phyloP scores from a whole-genome alignment of 2,888 invertebrate species.

The Lycocerus yunnanus region DNA sequence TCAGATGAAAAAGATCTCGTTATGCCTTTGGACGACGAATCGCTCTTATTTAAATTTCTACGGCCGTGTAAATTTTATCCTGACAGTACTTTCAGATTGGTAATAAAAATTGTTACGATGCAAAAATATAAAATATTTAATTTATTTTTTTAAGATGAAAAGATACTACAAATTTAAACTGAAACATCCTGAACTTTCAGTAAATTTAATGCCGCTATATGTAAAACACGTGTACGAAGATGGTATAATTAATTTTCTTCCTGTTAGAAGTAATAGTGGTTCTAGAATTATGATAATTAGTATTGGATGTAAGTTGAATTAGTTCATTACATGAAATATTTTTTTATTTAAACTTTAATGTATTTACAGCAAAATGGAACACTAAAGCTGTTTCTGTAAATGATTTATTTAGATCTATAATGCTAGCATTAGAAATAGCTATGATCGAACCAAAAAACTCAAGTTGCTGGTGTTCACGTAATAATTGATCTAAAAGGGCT shows the following conservation, averaged over 20 bases:
- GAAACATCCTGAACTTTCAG: conserved; percentile 66
- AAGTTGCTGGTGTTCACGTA: conserved; percentile 75
- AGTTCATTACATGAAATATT: background rate
- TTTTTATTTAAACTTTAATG: background rate
- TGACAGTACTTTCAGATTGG: conserved; percentile 76
- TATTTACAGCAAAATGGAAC: conserved; percentile 73
- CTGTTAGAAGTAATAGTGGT: conserved; percentile 69
- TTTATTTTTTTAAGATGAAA: conserved; percentile 62
- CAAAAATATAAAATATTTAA: background rate
- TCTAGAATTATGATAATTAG: conserved; percentile 72
- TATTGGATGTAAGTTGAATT: conserved; percentile 65
- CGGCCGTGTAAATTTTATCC: conserved; percentile 87
- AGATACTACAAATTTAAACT: conserved; percentile 72
- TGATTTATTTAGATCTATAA: conserved; percentile 72
- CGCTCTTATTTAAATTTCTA: conserved; percentile 76
- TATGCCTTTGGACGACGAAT: conserved; percentile 71
- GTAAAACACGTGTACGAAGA: conserved; percentile 67
- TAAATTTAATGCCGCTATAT: conserved; percentile 65
- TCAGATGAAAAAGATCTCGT: conserved; percentile 66
- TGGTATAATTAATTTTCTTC: conserved; percentile 70
- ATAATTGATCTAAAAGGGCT: conserved; percentile 79
- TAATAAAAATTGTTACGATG: conserved; percentile 47
- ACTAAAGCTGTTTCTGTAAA: conserved; percentile 68
- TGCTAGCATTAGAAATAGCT: conserved; percentile 73
- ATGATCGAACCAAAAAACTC: conserved; percentile 79